Base-by-base conservation (phyloP, 1,140 invertebrate species). In the Nomia melanderi region DNA sequence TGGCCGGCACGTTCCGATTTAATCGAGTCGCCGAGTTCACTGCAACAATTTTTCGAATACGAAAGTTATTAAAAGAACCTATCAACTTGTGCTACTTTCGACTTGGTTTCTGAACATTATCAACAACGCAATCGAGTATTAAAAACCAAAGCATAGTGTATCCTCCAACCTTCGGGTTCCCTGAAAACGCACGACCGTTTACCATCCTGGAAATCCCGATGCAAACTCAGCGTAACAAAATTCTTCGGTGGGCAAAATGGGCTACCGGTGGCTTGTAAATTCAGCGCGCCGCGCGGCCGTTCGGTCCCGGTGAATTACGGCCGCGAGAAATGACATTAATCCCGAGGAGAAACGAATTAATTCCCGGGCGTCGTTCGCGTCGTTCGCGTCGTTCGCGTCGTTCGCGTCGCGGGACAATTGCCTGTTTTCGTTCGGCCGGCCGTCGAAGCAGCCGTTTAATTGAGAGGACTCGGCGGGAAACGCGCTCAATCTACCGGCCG, bases 281-380 rank as follows among this genome's bases (percentile, higher is more conserved):
- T 74, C 62, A 27, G n/a, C 11, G 17, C 20, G 29, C 7, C 41
- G 56, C 17, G 23, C 29, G n/a, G 23, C 9, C 20, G 41, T 7
- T 9, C 23, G 39, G 11, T 36, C 4, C 41, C 29, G 59, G 17
- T 64, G 47, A 64, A 39, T 74, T 66, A 66, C 36, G 25, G 54
- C 50, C n/a, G 27, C 17, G 47, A 56, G 50, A 33, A 65, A 56
- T 44, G 59, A 41, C 62, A 31, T 65, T 65, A 56, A 74, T 74
- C 29, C 50, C 47, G 20, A 14, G 62, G 31, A 41, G 62, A 44
- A 66, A 66, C 71, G 62, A 66, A 74, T 74, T 74, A 29, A 56
- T 74, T 66, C 29, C 50, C 25, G 1, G 14, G 60, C 41, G 31
- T 65, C 1, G 57, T 65, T 74, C 29, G 3, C 39, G 31, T 64